phyloP scores from a whole-genome alignment of 2,888 invertebrate genomes.

The Lymantria dispar region DNA sequence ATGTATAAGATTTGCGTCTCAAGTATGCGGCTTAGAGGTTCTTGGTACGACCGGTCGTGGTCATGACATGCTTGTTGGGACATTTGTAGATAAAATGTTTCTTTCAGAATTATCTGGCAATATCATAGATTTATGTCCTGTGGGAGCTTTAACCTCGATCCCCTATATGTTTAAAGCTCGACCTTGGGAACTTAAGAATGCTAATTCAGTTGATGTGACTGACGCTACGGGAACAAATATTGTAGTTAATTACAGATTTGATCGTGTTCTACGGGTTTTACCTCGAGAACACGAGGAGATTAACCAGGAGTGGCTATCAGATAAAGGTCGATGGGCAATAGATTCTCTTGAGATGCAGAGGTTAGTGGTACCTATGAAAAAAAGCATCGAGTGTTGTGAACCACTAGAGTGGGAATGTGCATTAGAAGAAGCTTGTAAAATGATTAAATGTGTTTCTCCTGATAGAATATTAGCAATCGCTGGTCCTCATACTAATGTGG shows the following conservation, averaged over 20 bases:
- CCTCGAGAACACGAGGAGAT: slow-evolving; percentile 70
- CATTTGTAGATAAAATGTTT: slow-evolving; percentile 98
- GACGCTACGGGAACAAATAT: slow-evolving; percentile 74
- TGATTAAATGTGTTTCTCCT: slow-evolving; percentile 83
- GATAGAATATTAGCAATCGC: slow-evolving; percentile 72
- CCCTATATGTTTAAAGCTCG: slow-evolving; percentile 98
- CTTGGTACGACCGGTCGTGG: slow-evolving; percentile 96
- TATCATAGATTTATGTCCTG: slow-evolving; percentile 98
- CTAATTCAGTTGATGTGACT: slow-evolving; percentile 69
- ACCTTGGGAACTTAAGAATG: slow-evolving; percentile 97
- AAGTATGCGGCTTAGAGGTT: slow-evolving; percentile 98
- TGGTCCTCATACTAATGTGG: slow-evolving; percentile 64
- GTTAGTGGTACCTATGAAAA: slow-evolving; percentile 95
- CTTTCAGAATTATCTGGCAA: slow-evolving; percentile 98
- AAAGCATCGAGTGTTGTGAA: slow-evolving; percentile 86
- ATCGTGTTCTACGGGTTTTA: slow-evolving; percentile 60
- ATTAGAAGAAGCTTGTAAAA: slow-evolving; percentile 85
- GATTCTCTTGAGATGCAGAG: slow-evolving; percentile 98
- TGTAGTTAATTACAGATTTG: slow-evolving; percentile 55
- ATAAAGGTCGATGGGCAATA: slow-evolving; percentile 97
- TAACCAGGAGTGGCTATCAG: slow-evolving; percentile 99
- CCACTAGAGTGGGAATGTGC: slow-evolving; percentile 97
- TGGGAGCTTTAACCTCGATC: slow-evolving; percentile 98
- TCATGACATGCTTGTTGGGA: slow-evolving; percentile 98
- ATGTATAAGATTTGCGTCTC: slow-evolving; percentile 98